Evolutionary conservation across 2,888 invertebrate genomes (phyloP), one percentile per base, ranked within the genome.

Genomic region (Cryptus viduatorius): DNA sequence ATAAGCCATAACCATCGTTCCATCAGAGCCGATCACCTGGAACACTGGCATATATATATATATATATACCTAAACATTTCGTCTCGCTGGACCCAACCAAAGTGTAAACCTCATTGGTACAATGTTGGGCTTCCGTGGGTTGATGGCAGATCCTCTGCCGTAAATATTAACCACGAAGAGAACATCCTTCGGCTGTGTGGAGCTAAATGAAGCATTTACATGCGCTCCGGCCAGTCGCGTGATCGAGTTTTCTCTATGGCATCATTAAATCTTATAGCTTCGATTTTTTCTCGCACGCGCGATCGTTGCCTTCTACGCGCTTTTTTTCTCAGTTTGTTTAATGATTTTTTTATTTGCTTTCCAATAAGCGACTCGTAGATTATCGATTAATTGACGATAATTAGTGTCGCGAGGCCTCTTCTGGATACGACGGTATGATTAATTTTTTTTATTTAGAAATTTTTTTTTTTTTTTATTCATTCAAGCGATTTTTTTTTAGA

Each of bases 1-100:
- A 93, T 92, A 92, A 92, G 88, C 90, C 88, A 88, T 89, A 91
- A 91, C 91, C 92, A 91, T 92, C 92, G 89, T 91, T 92, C 91
- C 92, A 92, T 93, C 92, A 92, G 90, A 92, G 90, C 88, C 89
- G 89, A 92, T 91, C 90, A 89, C 85, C 87, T 83, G 88, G 37
- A 85, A 86, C 83, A 71, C 76, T 68, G 48, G 73, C 82, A 64
- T 79, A 37, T 37, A 37, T 37, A 37, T 37, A 37, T 8, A 8
- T 37, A 7, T 1, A 37, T 37, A 8, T 8, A 80, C 77, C 76
- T 81, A 75, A 56, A 79, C 81, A 73, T 64, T 44, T 53, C 48
- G 24, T 29, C 59, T 19, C 78, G 65, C 56, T 42, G 61, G 31
- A 59, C 48, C 24, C 67, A 79, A 44, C 56, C 44, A 56, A 76